These are phyloP conservation scores for Ophraella communa DNA, from an alignment of 2,888 invertebrate genomes.

Conservation along the genomic window DNA sequence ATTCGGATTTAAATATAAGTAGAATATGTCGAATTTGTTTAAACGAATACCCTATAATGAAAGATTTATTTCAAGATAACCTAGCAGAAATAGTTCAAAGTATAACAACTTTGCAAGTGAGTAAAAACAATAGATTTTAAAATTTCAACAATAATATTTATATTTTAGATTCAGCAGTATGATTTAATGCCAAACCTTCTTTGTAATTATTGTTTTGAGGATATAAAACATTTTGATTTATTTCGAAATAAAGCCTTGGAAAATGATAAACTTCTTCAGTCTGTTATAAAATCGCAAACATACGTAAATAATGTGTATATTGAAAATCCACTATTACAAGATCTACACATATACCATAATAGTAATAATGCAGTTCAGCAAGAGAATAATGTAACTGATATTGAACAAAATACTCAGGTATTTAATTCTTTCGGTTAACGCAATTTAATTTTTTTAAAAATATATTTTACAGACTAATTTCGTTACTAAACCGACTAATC, in stretches of 20 bases:
- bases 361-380: conserved; percentile 12
- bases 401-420: neutral
- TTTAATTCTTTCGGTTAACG: neutral
- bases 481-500: conserved; percentile 16
- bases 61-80: conserved; percentile 31
- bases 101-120: conserved; percentile 33
- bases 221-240: conserved; percentile 35
- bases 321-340: conserved; percentile 6
- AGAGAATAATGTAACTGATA: conserved; percentile 13
- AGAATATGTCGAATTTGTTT: conserved; percentile 37
- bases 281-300: conserved; percentile 20
- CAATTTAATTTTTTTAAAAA: neutral
- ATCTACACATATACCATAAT: neutral
- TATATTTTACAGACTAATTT: neutral
- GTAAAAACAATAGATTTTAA: neutral
- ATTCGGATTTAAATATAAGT: conserved; percentile 17
- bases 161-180: conserved; percentile 34
- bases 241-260: conserved; percentile 37
- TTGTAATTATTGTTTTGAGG: conserved; percentile 34
- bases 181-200: conserved; percentile 38
- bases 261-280: conserved; percentile 31
- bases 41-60: conserved; percentile 29
- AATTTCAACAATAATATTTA: neutral
- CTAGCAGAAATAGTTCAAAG: conserved; percentile 32
- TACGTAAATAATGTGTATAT: conserved; percentile 21